Evolutionary conservation across 2,888 invertebrate genomes (phyloP), one percentile per base, ranked within the genome.

Genomic region (Leptarthrus brevirostris): DNA sequence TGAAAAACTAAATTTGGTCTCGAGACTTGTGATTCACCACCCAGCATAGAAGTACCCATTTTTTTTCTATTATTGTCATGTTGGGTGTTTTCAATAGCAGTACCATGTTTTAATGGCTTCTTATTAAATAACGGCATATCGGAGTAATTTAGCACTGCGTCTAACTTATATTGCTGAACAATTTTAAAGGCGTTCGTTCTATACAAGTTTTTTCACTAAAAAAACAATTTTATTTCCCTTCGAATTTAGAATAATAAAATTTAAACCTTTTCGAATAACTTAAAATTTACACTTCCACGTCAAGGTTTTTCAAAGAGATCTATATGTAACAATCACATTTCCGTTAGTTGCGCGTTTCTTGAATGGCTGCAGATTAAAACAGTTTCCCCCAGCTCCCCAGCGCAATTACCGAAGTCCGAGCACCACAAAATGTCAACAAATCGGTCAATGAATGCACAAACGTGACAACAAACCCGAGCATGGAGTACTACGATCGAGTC

Each of bases 1-100:
- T 96, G 95, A 83, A 98, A 98, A 77, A 95, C 92, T 30, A 96
- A 86, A 83, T 93, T 91, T 12, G 92, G 92, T 82, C 87, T 87
- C 12, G 76, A 56, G 10, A 77, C 76, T 61, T 75, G 75, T 52
- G 77, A 49, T 20, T 61, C 61, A 61, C 22, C 22, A 61, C 16
- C 22, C 36, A 22, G 36, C 22, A 22, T 2, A n/a, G 61, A 61
- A 36, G 61, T 18, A 8, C 34, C 22, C 40, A 36, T 18, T 18
- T 61, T 61, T 18, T 34, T 75, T 47, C 76, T 76, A 49, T 76
- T 76, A 49, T 76, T 75, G 58, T 76, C 75, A 52, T 71, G 74
- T 66, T 73, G 58, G 8, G 69, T 56, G 12, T 74, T 54, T 34
- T 20, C 70, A 30, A 72, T 70, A 54, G 18, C 47, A 44, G 20